Evolutionary conservation across 2,113 vertebrate genomes (phyloP).

Genomic region (Acanthochromis polyacanthus): DNA sequence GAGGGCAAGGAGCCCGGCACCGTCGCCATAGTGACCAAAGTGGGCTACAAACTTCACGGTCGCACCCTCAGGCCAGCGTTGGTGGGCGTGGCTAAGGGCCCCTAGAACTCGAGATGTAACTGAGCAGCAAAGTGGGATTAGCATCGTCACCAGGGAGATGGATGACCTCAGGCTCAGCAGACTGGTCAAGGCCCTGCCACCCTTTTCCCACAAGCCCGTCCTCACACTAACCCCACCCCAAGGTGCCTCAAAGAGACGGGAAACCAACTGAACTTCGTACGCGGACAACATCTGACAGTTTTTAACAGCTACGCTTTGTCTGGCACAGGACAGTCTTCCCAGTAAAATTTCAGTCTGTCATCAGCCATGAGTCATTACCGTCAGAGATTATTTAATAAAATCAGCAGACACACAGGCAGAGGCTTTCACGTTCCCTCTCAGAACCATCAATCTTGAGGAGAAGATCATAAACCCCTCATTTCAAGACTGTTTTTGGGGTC

Average conservation of each 20-base stretch:
- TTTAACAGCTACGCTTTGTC: constrained; percentile 21
- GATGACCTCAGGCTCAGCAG: constrained; percentile 35
- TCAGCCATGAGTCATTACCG: neutral
- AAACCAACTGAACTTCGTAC: constrained; percentile 36
- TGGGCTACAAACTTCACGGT: constrained; percentile 96
- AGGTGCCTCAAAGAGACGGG: constrained; percentile 37
- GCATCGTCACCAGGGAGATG: constrained; percentile 35
- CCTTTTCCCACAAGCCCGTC: constrained; percentile 7
- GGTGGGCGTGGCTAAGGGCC: constrained; percentile 94
- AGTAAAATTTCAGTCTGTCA: constrained; percentile 9
- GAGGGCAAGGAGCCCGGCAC: constrained; percentile 94
- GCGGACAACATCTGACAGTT: constrained; percentile 37
- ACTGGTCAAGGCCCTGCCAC: constrained; percentile 16
- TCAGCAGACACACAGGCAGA: neutral
- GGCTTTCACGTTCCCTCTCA: neutral
- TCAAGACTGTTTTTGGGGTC: neutral
- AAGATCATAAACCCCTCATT: neutral
- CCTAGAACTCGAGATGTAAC: constrained; percentile 71
- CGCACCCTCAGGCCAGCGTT: constrained; percentile 95
- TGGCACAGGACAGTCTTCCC: neutral
- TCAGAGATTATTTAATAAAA: neutral
- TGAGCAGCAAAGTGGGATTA: constrained; percentile 11
- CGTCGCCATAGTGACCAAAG: constrained; percentile 92
- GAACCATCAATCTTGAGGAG: neutral
- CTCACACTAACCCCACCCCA: neutral